These are phyloP conservation scores for Dascyllus trimaculatus DNA, from an alignment of 2,113 vertebrate species.

Conservation along the genomic window DNA sequence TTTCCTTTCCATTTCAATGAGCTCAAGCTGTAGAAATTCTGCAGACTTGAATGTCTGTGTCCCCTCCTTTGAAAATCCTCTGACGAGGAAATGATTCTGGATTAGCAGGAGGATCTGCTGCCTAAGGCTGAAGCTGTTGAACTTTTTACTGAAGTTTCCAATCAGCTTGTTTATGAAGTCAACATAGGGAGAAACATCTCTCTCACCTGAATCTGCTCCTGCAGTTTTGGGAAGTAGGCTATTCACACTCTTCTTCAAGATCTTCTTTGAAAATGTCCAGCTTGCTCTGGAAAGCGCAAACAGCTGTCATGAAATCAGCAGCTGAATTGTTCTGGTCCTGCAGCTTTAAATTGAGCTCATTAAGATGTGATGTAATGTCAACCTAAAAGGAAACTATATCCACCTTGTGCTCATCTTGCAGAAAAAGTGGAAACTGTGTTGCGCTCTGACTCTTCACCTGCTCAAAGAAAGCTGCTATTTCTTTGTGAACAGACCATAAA, in stretches of 20 bases:
- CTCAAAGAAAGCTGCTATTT: background rate
- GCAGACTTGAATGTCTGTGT: conserved; percentile 22
- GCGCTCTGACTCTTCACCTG: too few relatives aligned
- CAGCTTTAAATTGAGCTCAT: background rate
- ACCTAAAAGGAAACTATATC: background rate
- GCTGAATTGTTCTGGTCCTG: background rate
- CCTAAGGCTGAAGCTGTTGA: background rate
- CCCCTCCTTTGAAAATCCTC: conserved; percentile 9
- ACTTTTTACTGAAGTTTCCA: conserved; percentile 11
- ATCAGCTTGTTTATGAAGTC: conserved; percentile 7
- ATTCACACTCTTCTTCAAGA: background rate
- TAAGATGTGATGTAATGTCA: background rate
- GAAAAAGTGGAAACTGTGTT: too few relatives aligned
- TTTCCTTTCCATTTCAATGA: conserved; percentile 14
- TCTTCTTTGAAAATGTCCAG: background rate
- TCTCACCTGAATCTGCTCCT: conserved; percentile 5
- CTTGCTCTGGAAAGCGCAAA: background rate
- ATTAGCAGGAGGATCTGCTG: conserved; percentile 11
- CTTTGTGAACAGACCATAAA: conserved; percentile 13
- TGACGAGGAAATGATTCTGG: conserved; percentile 2
- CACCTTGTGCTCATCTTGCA: too few relatives aligned
- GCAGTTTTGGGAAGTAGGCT: background rate
- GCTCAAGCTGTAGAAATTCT: conserved; percentile 4
- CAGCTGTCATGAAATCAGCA: background rate
- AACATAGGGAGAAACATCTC: background rate